A percentile compares a stretch with the other conserved stretches of the same genome.
Evolutionary conservation across 2,888 invertebrate species (phyloP).

Genomic region (Lasioglossum zephyrum): DNA sequence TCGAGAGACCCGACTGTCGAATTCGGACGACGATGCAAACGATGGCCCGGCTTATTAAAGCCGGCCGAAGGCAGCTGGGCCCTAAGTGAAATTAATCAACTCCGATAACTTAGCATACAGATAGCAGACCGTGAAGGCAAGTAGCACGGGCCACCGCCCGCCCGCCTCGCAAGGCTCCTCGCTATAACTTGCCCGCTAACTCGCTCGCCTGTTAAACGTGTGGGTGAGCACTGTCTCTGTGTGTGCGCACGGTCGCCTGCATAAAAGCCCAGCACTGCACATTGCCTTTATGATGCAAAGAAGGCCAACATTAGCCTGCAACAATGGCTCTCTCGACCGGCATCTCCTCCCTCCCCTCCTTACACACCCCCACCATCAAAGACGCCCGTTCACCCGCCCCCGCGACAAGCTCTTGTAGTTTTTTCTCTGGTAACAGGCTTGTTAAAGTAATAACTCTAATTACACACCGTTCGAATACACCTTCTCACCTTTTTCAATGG

Average conservation of each 20-base stretch:
- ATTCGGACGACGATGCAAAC: slow-evolving; percentile 3
- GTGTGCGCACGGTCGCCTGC: slow-evolving; percentile 64
- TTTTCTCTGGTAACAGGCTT: slow-evolving; percentile 75
- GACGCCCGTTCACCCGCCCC: slow-evolving; percentile 27
- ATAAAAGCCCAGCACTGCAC: slow-evolving; percentile 69
- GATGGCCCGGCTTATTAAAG: slow-evolving; percentile 42
- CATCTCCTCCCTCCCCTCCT: not conserved
- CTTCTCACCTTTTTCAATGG: slow-evolving; percentile 78
- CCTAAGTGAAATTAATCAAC: slow-evolving; percentile 74
- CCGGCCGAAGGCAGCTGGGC: slow-evolving; percentile 60
- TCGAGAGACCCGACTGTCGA: not conserved
- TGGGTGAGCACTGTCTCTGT: slow-evolving; percentile 55
- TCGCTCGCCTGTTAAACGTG: slow-evolving; percentile 25
- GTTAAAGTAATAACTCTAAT: slow-evolving; percentile 81
- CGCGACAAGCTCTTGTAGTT: slow-evolving; percentile 48
- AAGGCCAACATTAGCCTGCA: slow-evolving; percentile 77
- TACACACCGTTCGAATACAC: slow-evolving; percentile 75
- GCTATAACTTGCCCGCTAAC: not conserved
- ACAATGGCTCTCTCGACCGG: slow-evolving; percentile 71
- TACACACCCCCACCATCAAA: not conserved
- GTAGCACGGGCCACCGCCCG: slow-evolving; percentile 53
- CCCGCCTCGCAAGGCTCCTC: not conserved
- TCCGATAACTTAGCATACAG: slow-evolving; percentile 66
- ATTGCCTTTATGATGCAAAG: slow-evolving; percentile 78
- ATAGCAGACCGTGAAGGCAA: slow-evolving; percentile 58